Evolutionary conservation across 2,797 vertebrate genomes (phyloP).

Genomic region (Austrolebias charrua): DNA sequence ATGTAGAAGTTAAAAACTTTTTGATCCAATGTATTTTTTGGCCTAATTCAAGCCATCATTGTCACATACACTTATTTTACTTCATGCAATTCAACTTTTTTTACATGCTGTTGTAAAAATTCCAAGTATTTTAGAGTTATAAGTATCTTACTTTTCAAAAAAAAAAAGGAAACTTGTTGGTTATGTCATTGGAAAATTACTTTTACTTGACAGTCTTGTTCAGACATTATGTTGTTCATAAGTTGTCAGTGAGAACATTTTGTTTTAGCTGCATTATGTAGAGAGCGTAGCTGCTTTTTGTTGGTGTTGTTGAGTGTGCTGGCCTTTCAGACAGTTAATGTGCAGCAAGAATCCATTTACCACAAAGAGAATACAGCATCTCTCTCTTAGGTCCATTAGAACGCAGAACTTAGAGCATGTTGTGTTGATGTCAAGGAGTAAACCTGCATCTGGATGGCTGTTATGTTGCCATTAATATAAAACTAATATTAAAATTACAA

Average conservation of each 20-base stretch:
- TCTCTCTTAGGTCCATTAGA: constrained; percentile 61
- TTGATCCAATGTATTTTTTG: no score
- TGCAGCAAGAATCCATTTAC: constrained; percentile 48
- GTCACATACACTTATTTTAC: no score
- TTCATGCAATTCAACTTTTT: no score
- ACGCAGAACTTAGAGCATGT: constrained; percentile 48
- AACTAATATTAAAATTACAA: constrained; percentile 22
- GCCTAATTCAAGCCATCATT: no score
- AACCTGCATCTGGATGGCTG: constrained; percentile 32
- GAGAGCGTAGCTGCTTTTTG: constrained; percentile 21
- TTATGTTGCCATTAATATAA: constrained; percentile 36
- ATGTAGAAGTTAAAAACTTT: no score
- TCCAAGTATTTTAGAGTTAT: no score
- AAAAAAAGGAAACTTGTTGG: no score
- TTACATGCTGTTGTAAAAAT: no score
- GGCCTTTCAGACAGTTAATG: constrained; percentile 48
- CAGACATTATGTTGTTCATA: background rate
- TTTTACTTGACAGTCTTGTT: background rate
- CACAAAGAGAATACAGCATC: constrained; percentile 26
- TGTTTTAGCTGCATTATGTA: constrained; percentile 17
- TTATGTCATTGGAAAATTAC: no score
- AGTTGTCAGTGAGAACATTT: constrained; percentile 1
- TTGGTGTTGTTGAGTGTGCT: constrained; percentile 37
- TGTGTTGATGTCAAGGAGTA: constrained; percentile 52
- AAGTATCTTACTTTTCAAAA: no score